phyloP scores from a whole-genome alignment of 1,140 invertebrate genomes.

The Caenorhabditis inopinata region DNA sequence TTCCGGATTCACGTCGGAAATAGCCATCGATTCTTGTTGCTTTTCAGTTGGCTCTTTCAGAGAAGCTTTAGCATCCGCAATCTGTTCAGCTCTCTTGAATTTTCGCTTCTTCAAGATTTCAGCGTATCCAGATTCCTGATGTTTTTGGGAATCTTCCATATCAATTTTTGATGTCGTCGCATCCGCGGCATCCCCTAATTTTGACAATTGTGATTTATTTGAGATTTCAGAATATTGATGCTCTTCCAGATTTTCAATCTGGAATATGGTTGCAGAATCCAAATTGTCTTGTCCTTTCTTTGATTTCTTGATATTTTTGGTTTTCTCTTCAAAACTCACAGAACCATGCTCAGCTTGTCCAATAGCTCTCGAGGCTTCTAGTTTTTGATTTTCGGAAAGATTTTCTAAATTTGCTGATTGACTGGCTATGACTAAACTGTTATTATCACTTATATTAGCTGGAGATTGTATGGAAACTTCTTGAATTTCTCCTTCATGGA shows the following conservation, averaged over 20 bases:
- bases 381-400: not conserved
- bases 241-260: not conserved
- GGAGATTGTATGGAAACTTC: not conserved
- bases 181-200: not conserved
- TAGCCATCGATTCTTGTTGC: not conserved
- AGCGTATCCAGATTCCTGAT: not conserved
- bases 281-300: not conserved
- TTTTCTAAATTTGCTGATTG: not conserved
- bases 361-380: not conserved
- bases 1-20: slow-evolving; percentile 6
- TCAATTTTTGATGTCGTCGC: not conserved
- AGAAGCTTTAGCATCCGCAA: not conserved
- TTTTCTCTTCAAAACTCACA: not conserved
- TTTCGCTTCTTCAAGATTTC: slow-evolving; percentile 8
- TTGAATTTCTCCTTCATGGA: not conserved
- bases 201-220: not conserved
- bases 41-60: not conserved
- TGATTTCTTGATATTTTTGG: not conserved
- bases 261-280: not conserved
- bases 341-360: not conserved
- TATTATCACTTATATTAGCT: not conserved
- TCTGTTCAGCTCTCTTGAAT: slow-evolving; percentile 2
- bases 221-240: not conserved
- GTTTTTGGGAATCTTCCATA: not conserved
- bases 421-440: not conserved